phyloP scores from a whole-genome alignment of 2,888 invertebrate genomes.

The Andrena bucephala region DNA sequence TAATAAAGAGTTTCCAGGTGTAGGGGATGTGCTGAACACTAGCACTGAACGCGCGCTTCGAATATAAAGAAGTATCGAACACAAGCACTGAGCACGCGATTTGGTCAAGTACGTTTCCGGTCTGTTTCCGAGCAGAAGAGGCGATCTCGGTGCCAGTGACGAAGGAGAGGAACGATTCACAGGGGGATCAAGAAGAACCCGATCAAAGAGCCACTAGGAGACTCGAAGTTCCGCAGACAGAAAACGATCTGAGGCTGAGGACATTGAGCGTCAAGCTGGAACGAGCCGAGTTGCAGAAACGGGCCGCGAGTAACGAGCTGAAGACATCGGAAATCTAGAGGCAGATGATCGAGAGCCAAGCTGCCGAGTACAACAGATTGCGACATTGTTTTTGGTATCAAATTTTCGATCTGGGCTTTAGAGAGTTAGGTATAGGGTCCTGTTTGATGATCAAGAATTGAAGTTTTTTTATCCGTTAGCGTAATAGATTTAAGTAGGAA shows the following conservation, averaged over 20 bases:
- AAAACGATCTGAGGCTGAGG: conserved; percentile 77
- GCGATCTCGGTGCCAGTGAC: not conserved
- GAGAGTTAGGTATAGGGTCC: too few species aligned
- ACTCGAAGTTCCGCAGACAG: conserved; percentile 70
- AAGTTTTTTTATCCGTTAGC: too few species aligned
- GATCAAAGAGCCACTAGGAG: conserved; percentile 63
- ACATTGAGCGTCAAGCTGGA: conserved; percentile 77
- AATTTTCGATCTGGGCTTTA: too few species aligned
- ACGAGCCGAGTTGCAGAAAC: conserved; percentile 76
- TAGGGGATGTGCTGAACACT: too few species aligned
- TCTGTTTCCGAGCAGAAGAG: conserved; percentile 18
- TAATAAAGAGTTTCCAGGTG: too few species aligned
- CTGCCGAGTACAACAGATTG: conserved; percentile 74
- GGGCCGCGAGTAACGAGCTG: conserved; percentile 76
- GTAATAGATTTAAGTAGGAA: too few species aligned
- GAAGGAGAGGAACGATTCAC: conserved; percentile 9
- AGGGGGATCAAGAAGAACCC: conserved; percentile 37
- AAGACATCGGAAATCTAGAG: conserved; percentile 77
- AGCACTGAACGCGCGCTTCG: too few species aligned
- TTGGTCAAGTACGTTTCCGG: too few species aligned
- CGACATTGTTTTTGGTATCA: too few species aligned
- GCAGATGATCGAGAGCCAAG: conserved; percentile 72
- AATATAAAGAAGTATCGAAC: too few species aligned
- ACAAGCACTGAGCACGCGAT: too few species aligned
- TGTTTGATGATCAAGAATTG: too few species aligned